phyloP scores from a whole-genome alignment of 53 echinoderm and acorn worm genomes.

The Apostichopus leukothele region DNA sequence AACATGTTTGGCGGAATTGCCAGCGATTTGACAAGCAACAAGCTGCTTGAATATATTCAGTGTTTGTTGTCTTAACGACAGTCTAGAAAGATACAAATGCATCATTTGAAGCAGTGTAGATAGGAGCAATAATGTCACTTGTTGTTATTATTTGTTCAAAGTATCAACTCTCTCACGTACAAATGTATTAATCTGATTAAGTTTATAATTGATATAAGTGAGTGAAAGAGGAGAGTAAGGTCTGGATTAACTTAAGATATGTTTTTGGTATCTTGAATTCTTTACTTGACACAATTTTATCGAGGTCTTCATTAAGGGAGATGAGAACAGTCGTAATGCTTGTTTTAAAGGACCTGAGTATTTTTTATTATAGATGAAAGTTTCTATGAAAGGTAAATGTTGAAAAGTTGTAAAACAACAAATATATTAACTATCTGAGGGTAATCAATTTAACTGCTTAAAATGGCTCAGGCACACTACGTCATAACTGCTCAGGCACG shows the following conservation, averaged over 20 bases:
- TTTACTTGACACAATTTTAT: conserved; percentile 14
- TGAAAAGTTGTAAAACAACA: conserved; percentile 46
- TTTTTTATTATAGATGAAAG: conserved; percentile 12
- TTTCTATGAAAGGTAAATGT: conserved; percentile 39
- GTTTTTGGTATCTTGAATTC: neutral
- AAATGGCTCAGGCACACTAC: neutral
- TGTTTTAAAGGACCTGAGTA: conserved; percentile 29
- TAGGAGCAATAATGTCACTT: no score
- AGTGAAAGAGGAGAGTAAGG: no score
- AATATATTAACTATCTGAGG: conserved; percentile 32
- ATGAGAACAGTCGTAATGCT: conserved; percentile 21
- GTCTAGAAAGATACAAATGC: no score
- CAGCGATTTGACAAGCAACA: no score
- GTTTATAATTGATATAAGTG: no score
- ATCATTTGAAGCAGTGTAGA: no score
- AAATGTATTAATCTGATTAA: no score
- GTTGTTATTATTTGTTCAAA: no score
- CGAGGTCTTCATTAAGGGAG: conserved; percentile 4
- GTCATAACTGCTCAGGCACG: neutral
- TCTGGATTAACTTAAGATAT: neutral
- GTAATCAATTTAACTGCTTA: neutral
- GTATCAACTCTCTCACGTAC: no score
- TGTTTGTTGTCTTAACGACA: no score
- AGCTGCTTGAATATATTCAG: no score
- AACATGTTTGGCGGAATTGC: no score